These are phyloP conservation scores for Copidosoma floridanum DNA, from an alignment of 1,140 invertebrate species.

Conservation along the genomic window DNA sequence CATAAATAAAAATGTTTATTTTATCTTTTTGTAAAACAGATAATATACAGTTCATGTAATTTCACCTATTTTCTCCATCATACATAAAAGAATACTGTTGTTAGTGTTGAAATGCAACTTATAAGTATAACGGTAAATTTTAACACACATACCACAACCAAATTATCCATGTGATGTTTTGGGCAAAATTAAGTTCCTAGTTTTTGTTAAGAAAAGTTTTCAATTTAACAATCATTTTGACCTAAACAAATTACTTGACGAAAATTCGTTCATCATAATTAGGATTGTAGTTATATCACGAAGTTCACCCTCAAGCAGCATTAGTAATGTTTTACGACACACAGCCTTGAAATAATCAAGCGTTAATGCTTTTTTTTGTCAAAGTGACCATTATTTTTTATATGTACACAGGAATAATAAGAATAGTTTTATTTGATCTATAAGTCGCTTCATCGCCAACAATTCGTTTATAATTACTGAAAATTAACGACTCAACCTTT, in stretches of 20 bases:
- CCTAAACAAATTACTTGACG: no score
- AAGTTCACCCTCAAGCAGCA: slow-evolving; percentile 7
- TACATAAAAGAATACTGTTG: neutral
- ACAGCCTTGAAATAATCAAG: slow-evolving; percentile 27
- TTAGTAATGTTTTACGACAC: slow-evolving; percentile 18
- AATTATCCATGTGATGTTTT: no score
- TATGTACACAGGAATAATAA: slow-evolving; percentile 21
- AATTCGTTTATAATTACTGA: neutral
- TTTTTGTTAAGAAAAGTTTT: no score
- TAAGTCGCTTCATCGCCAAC: neutral
- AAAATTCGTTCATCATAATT: no score
- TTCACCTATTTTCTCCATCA: neutral
- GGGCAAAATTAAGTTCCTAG: no score
- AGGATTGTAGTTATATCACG: no score
- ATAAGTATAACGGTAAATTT: neutral
- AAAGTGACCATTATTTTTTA: slow-evolving; percentile 8
- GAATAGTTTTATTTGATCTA: neutral
- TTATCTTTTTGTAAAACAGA: slow-evolving; percentile 1
- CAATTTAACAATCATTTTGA: no score
- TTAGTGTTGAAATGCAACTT: neutral
- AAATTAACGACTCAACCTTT: no score
- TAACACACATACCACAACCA: neutral
- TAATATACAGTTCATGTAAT: slow-evolving; percentile 5
- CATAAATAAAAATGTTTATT: slow-evolving; percentile 25
- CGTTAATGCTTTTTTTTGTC: slow-evolving; percentile 13